Evolutionary conservation across 2,113 vertebrate genomes (phyloP).

Genomic region (Vicugna pacos): DNA sequence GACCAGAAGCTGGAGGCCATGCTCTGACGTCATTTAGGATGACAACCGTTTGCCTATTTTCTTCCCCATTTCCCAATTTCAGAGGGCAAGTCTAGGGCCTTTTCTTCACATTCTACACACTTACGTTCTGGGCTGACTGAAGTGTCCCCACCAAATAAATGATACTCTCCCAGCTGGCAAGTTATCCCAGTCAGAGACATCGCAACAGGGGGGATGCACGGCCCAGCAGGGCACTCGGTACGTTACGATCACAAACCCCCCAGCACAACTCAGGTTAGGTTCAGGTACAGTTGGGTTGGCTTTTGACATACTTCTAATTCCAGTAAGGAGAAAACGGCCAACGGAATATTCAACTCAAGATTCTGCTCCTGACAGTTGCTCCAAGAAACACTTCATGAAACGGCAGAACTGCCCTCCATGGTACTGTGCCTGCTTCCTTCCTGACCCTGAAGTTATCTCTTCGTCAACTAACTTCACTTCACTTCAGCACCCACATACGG

Average conservation of each 20-base stretch:
- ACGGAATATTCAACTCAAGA: not conserved
- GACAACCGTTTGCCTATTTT: not conserved
- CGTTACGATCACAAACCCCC: not conserved
- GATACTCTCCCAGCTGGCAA: not conserved
- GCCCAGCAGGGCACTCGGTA: not conserved
- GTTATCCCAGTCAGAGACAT: not conserved
- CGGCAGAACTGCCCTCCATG: not conserved
- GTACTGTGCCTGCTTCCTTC: accelerated
- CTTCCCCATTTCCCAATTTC: not conserved
- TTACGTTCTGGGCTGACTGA: not conserved
- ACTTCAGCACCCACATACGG: not conserved
- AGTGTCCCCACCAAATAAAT: not conserved
- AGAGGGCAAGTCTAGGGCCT: not conserved
- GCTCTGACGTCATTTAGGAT: not conserved
- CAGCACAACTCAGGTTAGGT: not conserved
- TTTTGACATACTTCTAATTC: conserved; percentile 47
- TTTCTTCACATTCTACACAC: not conserved
- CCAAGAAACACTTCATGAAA: not conserved
- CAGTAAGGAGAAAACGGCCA: conserved; percentile 53
- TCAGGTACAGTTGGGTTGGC: not conserved
- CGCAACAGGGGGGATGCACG: accelerated
- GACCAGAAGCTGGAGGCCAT: not conserved
- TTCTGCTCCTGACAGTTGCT: conserved; percentile 59
- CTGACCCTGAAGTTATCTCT: not conserved
- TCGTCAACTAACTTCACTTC: not conserved